phyloP scores from a whole-genome alignment of 2,113 vertebrate species.

The Tamias sibiricus region DNA sequence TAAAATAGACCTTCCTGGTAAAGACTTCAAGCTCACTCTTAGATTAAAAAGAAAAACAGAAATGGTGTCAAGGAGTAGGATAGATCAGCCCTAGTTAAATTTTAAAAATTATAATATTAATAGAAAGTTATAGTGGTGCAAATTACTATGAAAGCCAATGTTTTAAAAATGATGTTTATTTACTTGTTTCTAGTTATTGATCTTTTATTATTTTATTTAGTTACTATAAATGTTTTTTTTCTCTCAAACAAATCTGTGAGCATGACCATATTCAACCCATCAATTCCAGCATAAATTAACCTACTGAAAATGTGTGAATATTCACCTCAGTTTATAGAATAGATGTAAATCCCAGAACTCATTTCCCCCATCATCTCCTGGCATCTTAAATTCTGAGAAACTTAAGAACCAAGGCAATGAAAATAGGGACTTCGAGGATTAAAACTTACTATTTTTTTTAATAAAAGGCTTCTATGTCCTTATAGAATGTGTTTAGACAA shows the following conservation, averaged over 20 bases:
- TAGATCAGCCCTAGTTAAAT: neutral
- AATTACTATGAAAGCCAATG: neutral
- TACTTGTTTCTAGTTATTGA: neutral
- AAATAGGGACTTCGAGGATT: too few species aligned
- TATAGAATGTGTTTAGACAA: neutral
- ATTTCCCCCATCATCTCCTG: neutral
- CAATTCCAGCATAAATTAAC: neutral
- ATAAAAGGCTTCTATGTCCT: neutral
- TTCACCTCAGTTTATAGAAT: neutral
- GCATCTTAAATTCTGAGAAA: conserved; percentile 11
- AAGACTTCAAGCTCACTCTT: conserved; percentile 56
- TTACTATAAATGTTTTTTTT: neutral
- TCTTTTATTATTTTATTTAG: neutral
- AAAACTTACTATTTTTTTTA: too few species aligned
- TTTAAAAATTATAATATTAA: neutral
- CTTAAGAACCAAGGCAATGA: neutral
- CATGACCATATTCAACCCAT: neutral
- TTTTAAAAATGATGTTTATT: neutral
- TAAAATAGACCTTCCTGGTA: neutral
- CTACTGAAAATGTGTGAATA: neutral
- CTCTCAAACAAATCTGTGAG: neutral
- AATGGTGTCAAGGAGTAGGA: neutral
- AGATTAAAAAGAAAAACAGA: neutral
- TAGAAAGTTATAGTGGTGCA: neutral
- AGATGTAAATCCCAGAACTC: neutral